Evolutionary conservation across 2,113 vertebrate genomes (phyloP).

Genomic region (western clawed frog (Xenopus tropicalis)): UCB_Xtro_10.0 CM004443.2:140099001-140099500

Average conservation of each 20-base stretch:
- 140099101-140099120: background rate
- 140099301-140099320: constrained; percentile 21
- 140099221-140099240: constrained; percentile 16
- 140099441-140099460: background rate
- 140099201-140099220: constrained; percentile 28
- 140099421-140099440: background rate
- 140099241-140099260: constrained; percentile 15
- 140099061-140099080: background rate
- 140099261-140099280: constrained; percentile 9
- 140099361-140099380: constrained; percentile 13
- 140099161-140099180: constrained; percentile 14
- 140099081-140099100: background rate
- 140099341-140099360: background rate
- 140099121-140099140: constrained; percentile 2
- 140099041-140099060: too few relatives aligned
- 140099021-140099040: too few relatives aligned
- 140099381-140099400: background rate
- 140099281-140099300: constrained; percentile 4
- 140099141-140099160: constrained; percentile 18
- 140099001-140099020: too few relatives aligned
- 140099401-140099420: constrained; percentile 4
- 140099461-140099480: constrained; percentile 24
- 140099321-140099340: background rate
- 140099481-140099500: background rate
- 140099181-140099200: constrained; percentile 37